Conservation (phyloP, 37 sponge, comb jelly and placozoan species). For the Oopsacas minuta region DNA sequence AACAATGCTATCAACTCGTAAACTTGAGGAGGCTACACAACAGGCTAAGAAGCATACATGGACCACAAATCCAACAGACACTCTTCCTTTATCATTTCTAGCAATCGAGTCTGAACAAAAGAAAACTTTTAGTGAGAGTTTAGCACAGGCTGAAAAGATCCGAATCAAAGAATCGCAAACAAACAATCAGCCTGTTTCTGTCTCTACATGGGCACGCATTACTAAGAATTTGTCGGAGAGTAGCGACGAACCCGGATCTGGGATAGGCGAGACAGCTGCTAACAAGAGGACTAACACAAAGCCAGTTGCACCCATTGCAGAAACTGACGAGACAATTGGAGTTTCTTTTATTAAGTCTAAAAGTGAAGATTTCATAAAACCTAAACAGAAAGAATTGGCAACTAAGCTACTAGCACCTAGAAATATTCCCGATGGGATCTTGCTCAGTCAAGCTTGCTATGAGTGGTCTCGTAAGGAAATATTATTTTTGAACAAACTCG, state of each 20-base stretch:
- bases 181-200: not conserved
- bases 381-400: not conserved
- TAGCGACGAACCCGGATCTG: not conserved
- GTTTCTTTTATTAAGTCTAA: not conserved
- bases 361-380: not conserved
- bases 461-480: not conserved
- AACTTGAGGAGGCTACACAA: not conserved
- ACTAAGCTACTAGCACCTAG: not conserved
- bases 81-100: not conserved
- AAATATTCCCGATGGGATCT: not conserved
- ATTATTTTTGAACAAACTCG: not conserved
- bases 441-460: not conserved
- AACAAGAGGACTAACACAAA: not conserved
- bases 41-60: not conserved
- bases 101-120: not conserved
- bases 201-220: not conserved
- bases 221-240: not conserved
- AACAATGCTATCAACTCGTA: not conserved
- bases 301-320: not conserved
- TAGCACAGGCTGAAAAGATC: not conserved
- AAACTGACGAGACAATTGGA: not conserved
- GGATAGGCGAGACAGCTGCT: not conserved
- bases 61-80: not conserved
- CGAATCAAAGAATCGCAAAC: not conserved
- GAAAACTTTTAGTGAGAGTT: not conserved